These are phyloP conservation scores for Nemoura dubitans DNA, from an alignment of 2,888 invertebrate species.

Conservation along the genomic window DNA sequence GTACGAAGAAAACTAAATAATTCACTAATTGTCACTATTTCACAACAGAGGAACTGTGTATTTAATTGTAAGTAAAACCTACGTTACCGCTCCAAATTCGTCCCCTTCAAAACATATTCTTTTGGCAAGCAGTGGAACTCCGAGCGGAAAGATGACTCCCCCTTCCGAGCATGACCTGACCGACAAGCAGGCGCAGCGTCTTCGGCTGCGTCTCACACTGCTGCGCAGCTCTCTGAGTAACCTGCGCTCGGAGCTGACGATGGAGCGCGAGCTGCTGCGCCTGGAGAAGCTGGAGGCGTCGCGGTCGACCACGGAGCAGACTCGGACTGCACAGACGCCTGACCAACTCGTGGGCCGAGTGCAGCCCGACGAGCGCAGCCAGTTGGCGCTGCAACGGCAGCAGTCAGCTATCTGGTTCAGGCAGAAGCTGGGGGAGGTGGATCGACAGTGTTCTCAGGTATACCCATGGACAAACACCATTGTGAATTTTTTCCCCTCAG, in stretches of 20 bases:
- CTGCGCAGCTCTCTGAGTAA: neutral
- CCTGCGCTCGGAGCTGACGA: conserved; percentile 12
- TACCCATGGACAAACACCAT: no score
- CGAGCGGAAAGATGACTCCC: neutral
- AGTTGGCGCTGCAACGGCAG: neutral
- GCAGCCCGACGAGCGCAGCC: neutral
- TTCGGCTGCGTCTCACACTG: neutral
- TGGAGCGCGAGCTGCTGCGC: neutral
- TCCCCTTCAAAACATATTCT: neutral
- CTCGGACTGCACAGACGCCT: neutral
- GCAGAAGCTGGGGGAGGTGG: neutral
- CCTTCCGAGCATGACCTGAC: neutral
- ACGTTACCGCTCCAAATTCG: neutral
- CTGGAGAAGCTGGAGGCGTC: neutral
- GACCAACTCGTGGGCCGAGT: no score
- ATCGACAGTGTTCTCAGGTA: neutral
- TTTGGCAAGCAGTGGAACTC: no score
- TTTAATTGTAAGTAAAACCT: neutral
- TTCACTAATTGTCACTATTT: no score
- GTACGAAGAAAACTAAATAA: no score
- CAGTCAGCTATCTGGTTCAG: neutral
- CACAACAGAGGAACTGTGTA: no score
- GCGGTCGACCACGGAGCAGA: neutral
- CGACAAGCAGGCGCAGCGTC: neutral
- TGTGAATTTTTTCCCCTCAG: no score